Evolutionary conservation across 2,888 invertebrate genomes (phyloP).

Genomic region (Cryptus armator): DNA sequence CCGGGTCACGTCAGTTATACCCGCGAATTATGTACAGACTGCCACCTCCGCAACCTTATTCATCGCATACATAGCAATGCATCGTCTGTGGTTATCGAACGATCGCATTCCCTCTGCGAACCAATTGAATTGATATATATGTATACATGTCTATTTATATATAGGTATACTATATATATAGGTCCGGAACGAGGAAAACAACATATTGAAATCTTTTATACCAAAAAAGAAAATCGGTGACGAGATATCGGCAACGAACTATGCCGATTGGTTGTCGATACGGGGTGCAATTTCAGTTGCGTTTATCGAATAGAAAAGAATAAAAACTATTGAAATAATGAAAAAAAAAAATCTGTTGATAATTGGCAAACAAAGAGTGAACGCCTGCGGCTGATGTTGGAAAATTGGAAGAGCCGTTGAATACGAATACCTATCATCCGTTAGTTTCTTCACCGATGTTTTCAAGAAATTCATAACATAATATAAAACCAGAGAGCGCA

Average conservation of each 20-base stretch:
- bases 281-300: no score
- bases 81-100: not conserved
- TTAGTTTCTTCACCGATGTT: no score
- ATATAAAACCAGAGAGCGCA: not conserved
- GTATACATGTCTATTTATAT: no score
- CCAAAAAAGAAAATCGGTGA: no score
- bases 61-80: not conserved
- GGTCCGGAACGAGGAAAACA: no score
- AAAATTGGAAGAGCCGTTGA: not conserved
- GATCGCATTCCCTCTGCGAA: not conserved
- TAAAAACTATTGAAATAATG: not conserved
- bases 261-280: not conserved
- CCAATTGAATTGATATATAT: not conserved
- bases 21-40: slow-evolving; percentile 49
- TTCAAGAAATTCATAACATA: not conserved
- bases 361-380: not conserved
- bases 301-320: not conserved
- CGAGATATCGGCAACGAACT: no score
- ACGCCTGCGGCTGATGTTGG: not conserved
- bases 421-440: not conserved
- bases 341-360: not conserved
- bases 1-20: slow-evolving; percentile 56
- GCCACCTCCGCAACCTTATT: slow-evolving; percentile 37
- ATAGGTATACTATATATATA: no score
- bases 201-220: no score